Evolutionary conservation across 2,113 vertebrate genomes (phyloP).

Genomic region (Alligator sinensis): DNA sequence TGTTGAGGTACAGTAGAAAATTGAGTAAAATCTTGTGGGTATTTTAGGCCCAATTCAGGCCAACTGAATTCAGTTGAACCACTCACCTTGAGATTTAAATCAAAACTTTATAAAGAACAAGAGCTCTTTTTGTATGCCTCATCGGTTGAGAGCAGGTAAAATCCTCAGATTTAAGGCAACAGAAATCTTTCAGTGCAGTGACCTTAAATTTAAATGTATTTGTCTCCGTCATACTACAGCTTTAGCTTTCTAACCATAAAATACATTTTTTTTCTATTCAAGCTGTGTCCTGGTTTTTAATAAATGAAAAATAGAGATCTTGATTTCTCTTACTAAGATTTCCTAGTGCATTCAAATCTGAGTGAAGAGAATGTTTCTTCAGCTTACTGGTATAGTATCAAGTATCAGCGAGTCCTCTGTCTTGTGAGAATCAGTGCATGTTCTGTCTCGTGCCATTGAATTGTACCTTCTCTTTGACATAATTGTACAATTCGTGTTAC

Average conservation of each 20-base stretch:
- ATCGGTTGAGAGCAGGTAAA: neutral
- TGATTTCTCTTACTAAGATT: neutral
- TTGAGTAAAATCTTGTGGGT: neutral
- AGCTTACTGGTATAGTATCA: neutral
- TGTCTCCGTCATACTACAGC: neutral
- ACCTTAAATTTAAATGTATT: accelerated
- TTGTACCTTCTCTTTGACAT: constrained; percentile 78
- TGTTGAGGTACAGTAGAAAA: neutral
- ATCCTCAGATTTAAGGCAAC: neutral
- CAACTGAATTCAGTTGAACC: neutral
- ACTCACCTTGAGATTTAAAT: neutral
- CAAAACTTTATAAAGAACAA: neutral
- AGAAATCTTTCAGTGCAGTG: neutral
- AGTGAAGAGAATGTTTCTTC: neutral
- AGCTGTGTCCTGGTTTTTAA: accelerated
- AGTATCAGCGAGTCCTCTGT: neutral
- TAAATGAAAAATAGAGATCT: neutral
- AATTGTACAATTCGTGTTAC: constrained; percentile 87
- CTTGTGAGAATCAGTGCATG: constrained; percentile 9
- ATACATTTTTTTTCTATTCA: neutral
- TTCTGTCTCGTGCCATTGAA: constrained; percentile 5
- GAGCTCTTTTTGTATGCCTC: neutral
- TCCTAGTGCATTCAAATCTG: neutral
- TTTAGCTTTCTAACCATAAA: neutral
- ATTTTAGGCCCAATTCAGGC: neutral